Base-by-base conservation (phyloP, 2,888 invertebrate species). In the Schizotus pectinicornis region DNA sequence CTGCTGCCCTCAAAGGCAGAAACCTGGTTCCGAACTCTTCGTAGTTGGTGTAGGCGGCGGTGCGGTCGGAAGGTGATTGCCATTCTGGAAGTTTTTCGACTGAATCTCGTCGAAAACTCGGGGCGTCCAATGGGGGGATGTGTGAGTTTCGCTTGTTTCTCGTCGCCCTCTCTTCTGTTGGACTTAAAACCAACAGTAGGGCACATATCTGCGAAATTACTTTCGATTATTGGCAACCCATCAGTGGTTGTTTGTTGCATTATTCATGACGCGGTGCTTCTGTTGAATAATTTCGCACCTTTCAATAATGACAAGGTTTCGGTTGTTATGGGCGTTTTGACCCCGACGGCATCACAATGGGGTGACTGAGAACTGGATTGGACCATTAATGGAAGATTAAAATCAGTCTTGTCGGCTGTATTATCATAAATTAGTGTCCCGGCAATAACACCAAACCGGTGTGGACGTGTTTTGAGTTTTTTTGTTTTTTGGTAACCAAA, bases 1-100 rank as follows among this genome's bases (percentile, higher is more conserved):
- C 91, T 1, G 93, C 91, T 43, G 86, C 84, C 57, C 93, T 83
- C 56, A 92, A 80, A 0, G 92, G 92, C 46, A 88, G 73, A 57
- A 77, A 78, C 52, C 71, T 77, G 9, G 79, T 78, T 22, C 82
- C 82, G 62, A 75, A 81, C 53, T 76, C 76, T 22, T 74, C 67
- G 33, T 59, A 53, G 14, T 67, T 67, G 22, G 58, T 67, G 54
- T 74, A 74, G 3, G 69, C 56, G 7, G 74, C 65, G 45, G 66
- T 71, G 49, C 69, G 63, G 43, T 73, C 69, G n/a, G 64, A 59
- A 22, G 61, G 50, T 39, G 57, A 58, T 7, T 56, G 48, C 35
- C 51, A 32, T 46, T 70, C 63, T 2, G 81, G 81, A n/a, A 71
- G 67, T 41, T 77, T 77, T 70, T 84, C 83, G 13, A 83, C 82